These are phyloP conservation scores for Batillaria attramentaria DNA, from an alignment of 1,140 invertebrate genomes.

Conservation along the genomic window DNA sequence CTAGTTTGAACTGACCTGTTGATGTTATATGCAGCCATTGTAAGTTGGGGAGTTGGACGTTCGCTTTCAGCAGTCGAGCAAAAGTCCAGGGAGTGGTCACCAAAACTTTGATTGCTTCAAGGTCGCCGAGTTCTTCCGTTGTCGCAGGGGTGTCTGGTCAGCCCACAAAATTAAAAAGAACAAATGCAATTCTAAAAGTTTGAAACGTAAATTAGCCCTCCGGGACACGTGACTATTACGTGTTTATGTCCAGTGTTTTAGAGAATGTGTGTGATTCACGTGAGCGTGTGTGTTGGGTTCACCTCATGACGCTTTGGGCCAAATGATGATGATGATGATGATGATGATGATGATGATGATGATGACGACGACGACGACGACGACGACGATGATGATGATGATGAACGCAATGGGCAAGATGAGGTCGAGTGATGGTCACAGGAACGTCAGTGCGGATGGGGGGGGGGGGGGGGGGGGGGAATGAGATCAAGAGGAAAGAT, in stretches of 20 bases:
- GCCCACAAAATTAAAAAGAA: no score
- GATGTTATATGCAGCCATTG: background rate
- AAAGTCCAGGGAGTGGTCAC: background rate
- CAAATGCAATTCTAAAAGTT: no score
- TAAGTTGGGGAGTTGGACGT: background rate
- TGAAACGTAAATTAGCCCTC: no score
- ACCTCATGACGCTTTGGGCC: no score
- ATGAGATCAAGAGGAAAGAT: no score
- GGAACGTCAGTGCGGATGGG: no score
- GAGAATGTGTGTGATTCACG: no score
- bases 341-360: background rate
- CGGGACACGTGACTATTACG: no score
- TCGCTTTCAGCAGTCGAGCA: background rate
- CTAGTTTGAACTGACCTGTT: background rate
- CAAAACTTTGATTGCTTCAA: background rate
- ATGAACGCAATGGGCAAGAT: background rate
- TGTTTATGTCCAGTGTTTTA: no score
- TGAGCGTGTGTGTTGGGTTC: no score
- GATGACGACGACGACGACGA: background rate
- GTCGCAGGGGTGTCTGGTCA: background rate
- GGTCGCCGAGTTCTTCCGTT: background rate
- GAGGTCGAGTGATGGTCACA: no score
- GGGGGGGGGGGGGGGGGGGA: no score
- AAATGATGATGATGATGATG: background rate
- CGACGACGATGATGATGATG: constrained; percentile 2